Base-by-base conservation (phyloP, 2,797 vertebrate genomes). In the Gallinago stenura region DNA sequence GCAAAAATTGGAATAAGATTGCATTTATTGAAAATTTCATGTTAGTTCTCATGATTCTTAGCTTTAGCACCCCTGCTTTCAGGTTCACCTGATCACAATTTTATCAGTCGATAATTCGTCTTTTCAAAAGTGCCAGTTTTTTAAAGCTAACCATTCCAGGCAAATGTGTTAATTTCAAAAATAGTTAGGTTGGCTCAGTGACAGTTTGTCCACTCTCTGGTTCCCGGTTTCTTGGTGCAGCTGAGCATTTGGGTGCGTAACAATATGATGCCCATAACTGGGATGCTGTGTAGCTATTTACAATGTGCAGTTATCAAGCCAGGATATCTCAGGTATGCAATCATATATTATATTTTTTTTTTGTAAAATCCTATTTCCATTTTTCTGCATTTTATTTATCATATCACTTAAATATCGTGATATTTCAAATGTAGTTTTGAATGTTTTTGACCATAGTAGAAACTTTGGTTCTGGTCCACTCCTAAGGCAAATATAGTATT, bases 41-140 rank as follows among this genome's bases (percentile, higher is more conserved):
- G 10, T 20, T 45, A 45, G 56, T 43, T 89, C 12, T 58, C 53
- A 37, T 7, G 1, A 83, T 58, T 78, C 45, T 17, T 70, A 54
- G 5, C 4, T 87, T 89, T 77, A 77, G 76, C 33, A 46, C 2
- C 6, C 11, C 46, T 72, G 30, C 18, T 57, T 79, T 83, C 14
- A 45, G n/a, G 25, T 60, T 43, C 8, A 53, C 5, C 8, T 2
- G 6, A 50, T 9, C 15, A 33, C 9, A 53, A 1, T 86, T 86
- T 83, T 33, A 48, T 35, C 16, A 78, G 4, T 37, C 0, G 0
- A 48, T 19, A 3, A 12, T 56, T 87, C 15, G 9, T 66, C 7
- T 7, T 18, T n/a, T 80, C 11, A 79, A 70, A 87, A 85, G 37
- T 9, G 4, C 1, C 10, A 25, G 2, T 20, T 70, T 81, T 78